Evolutionary conservation across 2,888 invertebrate genomes (phyloP).

Genomic region (Ophonus ardosiacus): DNA sequence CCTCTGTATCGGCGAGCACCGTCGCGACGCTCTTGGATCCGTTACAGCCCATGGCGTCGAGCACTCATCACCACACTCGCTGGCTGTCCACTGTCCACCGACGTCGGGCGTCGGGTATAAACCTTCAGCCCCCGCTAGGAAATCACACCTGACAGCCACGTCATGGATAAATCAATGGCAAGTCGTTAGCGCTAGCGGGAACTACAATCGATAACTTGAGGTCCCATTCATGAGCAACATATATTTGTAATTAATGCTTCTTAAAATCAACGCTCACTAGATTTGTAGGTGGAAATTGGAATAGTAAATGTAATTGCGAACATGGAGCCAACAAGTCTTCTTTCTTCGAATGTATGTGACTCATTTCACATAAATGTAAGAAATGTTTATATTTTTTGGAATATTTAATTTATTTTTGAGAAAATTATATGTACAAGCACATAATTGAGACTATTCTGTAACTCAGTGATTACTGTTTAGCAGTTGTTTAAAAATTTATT

Average conservation of each 20-base stretch:
- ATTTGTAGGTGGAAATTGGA: constrained; percentile 1
- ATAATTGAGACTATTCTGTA: too few species aligned
- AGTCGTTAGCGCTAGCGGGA: constrained; percentile 19
- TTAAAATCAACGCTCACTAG: constrained; percentile 33
- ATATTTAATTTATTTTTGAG: too few species aligned
- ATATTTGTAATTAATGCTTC: constrained; percentile 13
- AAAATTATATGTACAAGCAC: too few species aligned
- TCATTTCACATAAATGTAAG: neutral
- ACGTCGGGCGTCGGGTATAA: neutral
- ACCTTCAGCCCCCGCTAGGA: constrained; percentile 17
- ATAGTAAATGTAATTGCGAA: neutral
- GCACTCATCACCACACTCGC: constrained; percentile 16
- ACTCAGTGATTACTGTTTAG: too few species aligned
- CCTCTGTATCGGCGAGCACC: constrained; percentile 32
- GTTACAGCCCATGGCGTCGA: constrained; percentile 49
- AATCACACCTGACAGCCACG: constrained; percentile 52
- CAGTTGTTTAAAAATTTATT: too few species aligned
- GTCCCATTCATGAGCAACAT: constrained; percentile 15
- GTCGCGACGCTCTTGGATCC: constrained; percentile 56
- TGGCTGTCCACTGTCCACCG: constrained; percentile 27
- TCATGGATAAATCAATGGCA: constrained; percentile 48
- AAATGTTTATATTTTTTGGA: too few species aligned
- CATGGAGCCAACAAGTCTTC: neutral
- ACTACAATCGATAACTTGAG: constrained; percentile 1
- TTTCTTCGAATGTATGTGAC: neutral